Percentiles rank a stretch among this genome's conserved stretches.
Conservation (phyloP, 2,113 vertebrate genomes). For the Grallaria varia region DNA sequence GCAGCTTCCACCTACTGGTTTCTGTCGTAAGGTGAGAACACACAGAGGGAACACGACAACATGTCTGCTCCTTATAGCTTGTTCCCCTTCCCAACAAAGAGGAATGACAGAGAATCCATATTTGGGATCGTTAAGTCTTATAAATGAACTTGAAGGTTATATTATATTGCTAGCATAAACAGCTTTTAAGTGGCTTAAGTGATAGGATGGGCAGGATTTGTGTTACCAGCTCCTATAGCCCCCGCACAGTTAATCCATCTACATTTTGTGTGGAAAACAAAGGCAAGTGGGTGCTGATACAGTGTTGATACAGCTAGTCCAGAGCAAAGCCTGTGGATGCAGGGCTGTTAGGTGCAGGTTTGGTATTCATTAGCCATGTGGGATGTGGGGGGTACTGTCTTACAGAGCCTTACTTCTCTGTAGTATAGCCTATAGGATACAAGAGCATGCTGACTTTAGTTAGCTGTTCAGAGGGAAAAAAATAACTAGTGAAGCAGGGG, state of each 20-base stretch:
- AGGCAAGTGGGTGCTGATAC: not conserved
- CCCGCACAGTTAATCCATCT: not conserved
- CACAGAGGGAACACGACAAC: not conserved
- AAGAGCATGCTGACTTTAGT: not conserved
- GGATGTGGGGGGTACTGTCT: not conserved
- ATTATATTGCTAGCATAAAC: not conserved
- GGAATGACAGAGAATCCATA: not conserved
- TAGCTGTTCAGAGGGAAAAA: not conserved
- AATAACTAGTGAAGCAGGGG: not conserved
- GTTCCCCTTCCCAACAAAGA: not conserved
- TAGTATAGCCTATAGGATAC: not conserved
- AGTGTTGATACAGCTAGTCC: not conserved
- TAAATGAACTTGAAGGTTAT: not conserved
- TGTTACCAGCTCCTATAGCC: not conserved
- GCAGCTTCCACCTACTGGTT: not conserved
- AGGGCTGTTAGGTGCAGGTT: not conserved
- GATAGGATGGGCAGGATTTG: not conserved
- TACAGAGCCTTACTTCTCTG: not conserved
- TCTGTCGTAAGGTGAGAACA: not conserved
- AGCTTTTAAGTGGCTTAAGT: not conserved
- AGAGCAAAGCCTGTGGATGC: not conserved
- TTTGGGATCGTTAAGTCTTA: not conserved
- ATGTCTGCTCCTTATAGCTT: not conserved
- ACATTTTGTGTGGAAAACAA: not conserved
- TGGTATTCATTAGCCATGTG: not conserved